A percentile compares a stretch with the other conserved stretches of the same genome.
phyloP scores from a whole-genome alignment of 2,888 invertebrate genomes.

The Melanchra persicariae region DNA sequence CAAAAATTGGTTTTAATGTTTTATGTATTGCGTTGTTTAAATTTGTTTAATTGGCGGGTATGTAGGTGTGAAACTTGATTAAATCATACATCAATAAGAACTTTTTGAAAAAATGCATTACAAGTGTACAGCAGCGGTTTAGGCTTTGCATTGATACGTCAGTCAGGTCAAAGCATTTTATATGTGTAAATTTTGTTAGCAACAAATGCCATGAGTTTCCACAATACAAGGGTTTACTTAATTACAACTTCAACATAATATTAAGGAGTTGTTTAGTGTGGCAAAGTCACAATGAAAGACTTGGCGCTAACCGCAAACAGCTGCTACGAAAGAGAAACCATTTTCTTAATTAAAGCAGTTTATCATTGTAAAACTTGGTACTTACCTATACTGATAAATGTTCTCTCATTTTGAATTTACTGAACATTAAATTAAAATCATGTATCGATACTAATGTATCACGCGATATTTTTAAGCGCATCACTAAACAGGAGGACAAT shows the following conservation, averaged over 20 bases:
- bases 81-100: background rate
- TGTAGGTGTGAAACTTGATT: too few species aligned
- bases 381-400: background rate
- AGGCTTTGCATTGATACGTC: too few species aligned
- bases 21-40: too few species aligned
- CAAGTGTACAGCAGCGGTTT: too few species aligned
- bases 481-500: slow-evolving; percentile 72
- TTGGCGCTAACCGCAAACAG: slow-evolving; percentile 17
- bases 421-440: background rate
- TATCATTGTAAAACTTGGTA: slow-evolving; percentile 11
- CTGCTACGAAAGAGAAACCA: slow-evolving; percentile 24
- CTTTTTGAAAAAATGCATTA: background rate
- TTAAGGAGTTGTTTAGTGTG: slow-evolving; percentile 18
- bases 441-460: slow-evolving; percentile 14
- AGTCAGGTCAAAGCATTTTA: too few species aligned
- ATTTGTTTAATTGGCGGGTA: too few species aligned
- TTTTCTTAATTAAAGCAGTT: slow-evolving; percentile 37
- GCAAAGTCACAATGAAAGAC: slow-evolving; percentile 9
- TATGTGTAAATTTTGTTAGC: background rate
- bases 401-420: background rate
- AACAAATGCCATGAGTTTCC: background rate
- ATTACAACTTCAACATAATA: background rate
- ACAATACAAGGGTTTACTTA: slow-evolving; percentile 1
- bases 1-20: too few species aligned
- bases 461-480: slow-evolving; percentile 39